These are phyloP conservation scores for Phalacrocorax aristotelis DNA, from an alignment of 2,113 vertebrate genomes.

Conservation along the genomic window DNA sequence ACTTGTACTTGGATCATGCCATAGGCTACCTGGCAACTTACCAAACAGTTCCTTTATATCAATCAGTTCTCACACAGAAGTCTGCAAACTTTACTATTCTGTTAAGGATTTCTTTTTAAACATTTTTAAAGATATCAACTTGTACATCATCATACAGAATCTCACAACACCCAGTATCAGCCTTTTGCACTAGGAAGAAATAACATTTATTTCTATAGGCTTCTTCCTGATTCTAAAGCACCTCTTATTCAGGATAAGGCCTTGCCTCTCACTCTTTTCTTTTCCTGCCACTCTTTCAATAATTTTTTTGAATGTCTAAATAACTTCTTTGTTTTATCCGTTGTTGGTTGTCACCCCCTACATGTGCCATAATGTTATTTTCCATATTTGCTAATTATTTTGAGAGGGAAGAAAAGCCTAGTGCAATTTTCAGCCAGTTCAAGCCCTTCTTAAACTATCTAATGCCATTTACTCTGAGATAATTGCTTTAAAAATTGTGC, in stretches of 20 bases:
- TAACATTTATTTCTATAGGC: neutral
- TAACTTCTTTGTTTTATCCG: neutral
- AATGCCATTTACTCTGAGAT: neutral
- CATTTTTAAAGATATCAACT: neutral
- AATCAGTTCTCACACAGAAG: neutral
- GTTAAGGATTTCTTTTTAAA: neutral
- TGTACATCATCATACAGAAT: neutral
- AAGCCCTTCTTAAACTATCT: neutral
- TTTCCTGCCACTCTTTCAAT: neutral
- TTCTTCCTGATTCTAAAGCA: neutral
- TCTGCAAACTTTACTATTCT: neutral
- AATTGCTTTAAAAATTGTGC: neutral
- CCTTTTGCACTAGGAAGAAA: neutral
- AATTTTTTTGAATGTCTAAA: neutral
- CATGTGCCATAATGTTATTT: neutral
- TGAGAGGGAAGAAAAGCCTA: neutral
- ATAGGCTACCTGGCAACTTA: neutral
- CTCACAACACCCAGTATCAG: neutral
- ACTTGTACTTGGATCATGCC: neutral
- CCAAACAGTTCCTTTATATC: neutral
- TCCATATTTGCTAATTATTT: neutral
- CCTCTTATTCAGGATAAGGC: neutral
- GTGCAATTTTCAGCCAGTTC: neutral
- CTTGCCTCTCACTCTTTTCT: neutral
- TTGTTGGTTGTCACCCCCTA: neutral